These are phyloP conservation scores for Panthera tigris DNA, from an alignment of 2,113 vertebrate species.

Conservation along the genomic window DNA sequence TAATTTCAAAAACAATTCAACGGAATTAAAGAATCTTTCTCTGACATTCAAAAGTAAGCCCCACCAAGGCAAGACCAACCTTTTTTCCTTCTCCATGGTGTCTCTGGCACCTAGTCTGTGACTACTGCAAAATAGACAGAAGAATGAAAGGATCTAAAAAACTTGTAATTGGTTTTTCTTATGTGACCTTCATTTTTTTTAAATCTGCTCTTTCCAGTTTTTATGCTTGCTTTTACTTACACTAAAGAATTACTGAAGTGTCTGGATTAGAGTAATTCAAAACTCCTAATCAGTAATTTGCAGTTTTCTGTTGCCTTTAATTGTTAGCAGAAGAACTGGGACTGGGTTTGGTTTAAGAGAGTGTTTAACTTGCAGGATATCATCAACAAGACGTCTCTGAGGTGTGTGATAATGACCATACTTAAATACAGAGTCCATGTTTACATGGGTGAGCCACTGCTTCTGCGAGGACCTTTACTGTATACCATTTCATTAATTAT, in stretches of 20 bases:
- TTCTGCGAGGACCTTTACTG: not conserved
- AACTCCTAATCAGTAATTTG: not conserved
- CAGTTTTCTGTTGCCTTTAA: conserved; percentile 16
- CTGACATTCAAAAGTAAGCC: not conserved
- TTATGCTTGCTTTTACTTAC: not conserved
- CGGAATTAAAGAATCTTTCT: not conserved
- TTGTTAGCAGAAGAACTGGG: not conserved
- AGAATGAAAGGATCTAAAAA: not conserved
- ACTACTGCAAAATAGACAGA: not conserved
- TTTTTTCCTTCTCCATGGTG: not conserved
- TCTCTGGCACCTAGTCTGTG: not conserved
- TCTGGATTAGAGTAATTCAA: not conserved
- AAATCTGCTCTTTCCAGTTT: not conserved
- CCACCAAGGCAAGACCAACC: not conserved
- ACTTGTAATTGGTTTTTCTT: not conserved
- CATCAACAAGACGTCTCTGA: not conserved
- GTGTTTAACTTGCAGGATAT: not conserved
- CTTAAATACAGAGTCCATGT: not conserved
- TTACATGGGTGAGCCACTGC: not conserved
- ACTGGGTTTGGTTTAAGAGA: not conserved
- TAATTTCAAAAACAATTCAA: not conserved
- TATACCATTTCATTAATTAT: not conserved
- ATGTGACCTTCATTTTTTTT: not conserved
- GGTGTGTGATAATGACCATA: not conserved
- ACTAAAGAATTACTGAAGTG: conserved; percentile 1